Evolutionary conservation across 1,140 invertebrate genomes (phyloP).

Genomic region (Vollenhovia emeryi): DNA sequence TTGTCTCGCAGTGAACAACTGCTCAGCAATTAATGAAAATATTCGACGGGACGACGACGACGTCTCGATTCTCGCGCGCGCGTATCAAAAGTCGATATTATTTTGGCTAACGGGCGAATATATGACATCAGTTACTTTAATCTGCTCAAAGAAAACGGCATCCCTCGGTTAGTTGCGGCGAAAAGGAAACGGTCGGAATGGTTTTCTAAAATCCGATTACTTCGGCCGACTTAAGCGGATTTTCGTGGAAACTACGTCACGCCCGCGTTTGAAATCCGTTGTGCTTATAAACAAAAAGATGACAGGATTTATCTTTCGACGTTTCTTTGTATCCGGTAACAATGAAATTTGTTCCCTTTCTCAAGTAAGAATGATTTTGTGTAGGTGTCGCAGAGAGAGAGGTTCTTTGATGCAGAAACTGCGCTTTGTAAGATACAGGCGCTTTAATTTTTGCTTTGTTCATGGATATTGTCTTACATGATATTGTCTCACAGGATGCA

Average conservation of each 20-base stretch:
- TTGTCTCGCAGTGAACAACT: slow-evolving; percentile 1
- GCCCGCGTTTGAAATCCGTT: slow-evolving; percentile 57
- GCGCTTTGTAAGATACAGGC: background rate
- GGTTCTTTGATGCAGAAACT: slow-evolving; percentile 28
- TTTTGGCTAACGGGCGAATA: background rate
- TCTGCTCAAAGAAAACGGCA: slow-evolving; percentile 32
- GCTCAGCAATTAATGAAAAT: background rate
- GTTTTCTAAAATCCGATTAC: slow-evolving; percentile 73
- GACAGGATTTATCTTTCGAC: slow-evolving; percentile 49
- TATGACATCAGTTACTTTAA: slow-evolving; percentile 32
- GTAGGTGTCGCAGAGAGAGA: slow-evolving; percentile 8
- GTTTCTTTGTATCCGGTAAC: slow-evolving; percentile 54
- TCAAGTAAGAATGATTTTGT: slow-evolving; percentile 11
- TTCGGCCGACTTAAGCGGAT: slow-evolving; percentile 71
- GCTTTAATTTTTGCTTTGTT: slow-evolving; percentile 28
- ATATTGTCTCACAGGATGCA: background rate
- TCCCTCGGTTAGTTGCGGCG: slow-evolving; percentile 38
- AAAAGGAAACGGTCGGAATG: slow-evolving; percentile 42
- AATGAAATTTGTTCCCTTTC: slow-evolving; percentile 51
- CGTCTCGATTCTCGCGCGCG: background rate
- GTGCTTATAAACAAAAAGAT: slow-evolving; percentile 64
- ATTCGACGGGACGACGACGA: background rate
- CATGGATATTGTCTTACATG: no score
- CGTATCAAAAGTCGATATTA: slow-evolving; percentile 2
- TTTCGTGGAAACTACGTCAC: slow-evolving; percentile 60